Conservation (phyloP, 2,888 invertebrate genomes). For the Campaea margaritaria region DNA sequence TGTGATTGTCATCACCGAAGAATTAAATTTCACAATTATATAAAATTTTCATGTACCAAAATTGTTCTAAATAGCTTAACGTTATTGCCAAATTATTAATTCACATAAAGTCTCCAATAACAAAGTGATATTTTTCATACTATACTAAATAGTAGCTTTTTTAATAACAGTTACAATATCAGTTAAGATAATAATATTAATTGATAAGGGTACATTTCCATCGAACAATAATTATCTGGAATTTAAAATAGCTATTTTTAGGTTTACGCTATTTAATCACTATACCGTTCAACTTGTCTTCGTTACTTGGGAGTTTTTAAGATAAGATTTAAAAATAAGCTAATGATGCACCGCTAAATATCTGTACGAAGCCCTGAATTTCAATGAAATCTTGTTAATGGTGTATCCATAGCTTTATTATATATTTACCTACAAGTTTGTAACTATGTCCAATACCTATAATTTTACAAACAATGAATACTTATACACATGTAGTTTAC, state of each 20-base stretch:
- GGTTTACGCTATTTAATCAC: slow-evolving; percentile 8
- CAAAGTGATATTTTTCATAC: slow-evolving; percentile 76
- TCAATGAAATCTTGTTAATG: too few species aligned
- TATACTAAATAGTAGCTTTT: slow-evolving; percentile 61
- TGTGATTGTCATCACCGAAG: too few species aligned
- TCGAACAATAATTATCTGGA: slow-evolving; percentile 63
- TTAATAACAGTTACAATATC: slow-evolving; percentile 39
- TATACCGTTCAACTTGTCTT: neutral
- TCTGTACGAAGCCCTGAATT: neutral
- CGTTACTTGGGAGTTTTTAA: neutral
- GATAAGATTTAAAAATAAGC: neutral
- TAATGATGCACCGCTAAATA: neutral
- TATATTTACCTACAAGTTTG: too few species aligned
- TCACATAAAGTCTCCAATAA: slow-evolving; percentile 62
- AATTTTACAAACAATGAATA: too few species aligned
- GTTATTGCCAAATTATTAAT: too few species aligned
- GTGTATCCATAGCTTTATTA: too few species aligned
- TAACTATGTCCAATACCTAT: too few species aligned
- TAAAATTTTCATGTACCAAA: neutral
- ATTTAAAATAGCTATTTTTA: slow-evolving; percentile 17
- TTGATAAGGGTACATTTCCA: slow-evolving; percentile 66
- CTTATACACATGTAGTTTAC: too few species aligned
- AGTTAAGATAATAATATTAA: slow-evolving; percentile 50
- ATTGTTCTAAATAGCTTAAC: too few species aligned
- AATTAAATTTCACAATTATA: too few species aligned